These are phyloP conservation scores for Nibea coibor DNA, from an alignment of 2,113 vertebrate genomes.

Conservation along the genomic window DNA sequence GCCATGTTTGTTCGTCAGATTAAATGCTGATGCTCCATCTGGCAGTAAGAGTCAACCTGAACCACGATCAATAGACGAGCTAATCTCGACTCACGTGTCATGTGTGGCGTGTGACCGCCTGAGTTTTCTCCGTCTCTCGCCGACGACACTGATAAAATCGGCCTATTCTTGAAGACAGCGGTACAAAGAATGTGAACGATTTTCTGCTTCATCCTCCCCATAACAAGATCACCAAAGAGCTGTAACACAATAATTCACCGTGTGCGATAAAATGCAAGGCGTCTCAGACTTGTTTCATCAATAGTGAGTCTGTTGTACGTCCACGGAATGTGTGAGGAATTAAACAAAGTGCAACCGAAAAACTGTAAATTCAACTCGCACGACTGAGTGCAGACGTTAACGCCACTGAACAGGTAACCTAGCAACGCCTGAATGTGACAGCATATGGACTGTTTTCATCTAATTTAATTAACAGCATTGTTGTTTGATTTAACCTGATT, in stretches of 20 bases:
- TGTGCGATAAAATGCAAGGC: constrained; percentile 9
- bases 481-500: neutral
- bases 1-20: constrained; percentile 36
- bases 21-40: constrained; percentile 47
- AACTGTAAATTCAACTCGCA: neutral
- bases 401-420: neutral
- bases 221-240: constrained; percentile 43
- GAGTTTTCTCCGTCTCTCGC: constrained; percentile 20
- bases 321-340: neutral
- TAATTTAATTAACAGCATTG: neutral
- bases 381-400: neutral
- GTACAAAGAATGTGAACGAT: constrained; percentile 48
- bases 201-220: constrained; percentile 42
- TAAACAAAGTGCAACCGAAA: neutral
- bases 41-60: constrained; percentile 40
- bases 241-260: constrained; percentile 25
- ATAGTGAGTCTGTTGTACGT: constrained; percentile 3
- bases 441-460: neutral
- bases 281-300: constrained; percentile 35
- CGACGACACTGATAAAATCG: constrained; percentile 51
- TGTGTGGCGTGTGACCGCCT: constrained; percentile 47
- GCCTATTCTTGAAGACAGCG: constrained; percentile 25
- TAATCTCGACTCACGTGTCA: constrained; percentile 49
- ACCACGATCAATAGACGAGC: constrained; percentile 42
- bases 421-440: neutral